Percentiles rank a stretch among this genome's conserved stretches.
phyloP scores from a whole-genome alignment of 2,113 vertebrate species.

The Myotis yumanensis region DNA sequence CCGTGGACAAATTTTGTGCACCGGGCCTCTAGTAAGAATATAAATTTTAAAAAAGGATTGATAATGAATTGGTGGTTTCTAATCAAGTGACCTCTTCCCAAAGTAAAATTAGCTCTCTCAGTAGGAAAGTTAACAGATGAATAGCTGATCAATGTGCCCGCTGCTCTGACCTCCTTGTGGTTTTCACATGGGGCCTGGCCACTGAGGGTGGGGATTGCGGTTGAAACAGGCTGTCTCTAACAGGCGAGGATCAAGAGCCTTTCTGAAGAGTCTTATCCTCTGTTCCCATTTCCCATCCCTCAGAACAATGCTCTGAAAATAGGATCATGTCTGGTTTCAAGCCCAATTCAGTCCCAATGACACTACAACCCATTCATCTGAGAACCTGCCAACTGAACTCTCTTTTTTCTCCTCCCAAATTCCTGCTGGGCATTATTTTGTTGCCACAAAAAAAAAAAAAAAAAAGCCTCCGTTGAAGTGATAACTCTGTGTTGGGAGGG shows the following conservation, averaged over 20 bases:
- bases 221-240: slow-evolving; percentile 54
- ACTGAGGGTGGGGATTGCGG: slow-evolving; percentile 10
- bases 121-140: slow-evolving; percentile 4
- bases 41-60: no score
- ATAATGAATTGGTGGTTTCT: background rate
- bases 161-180: background rate
- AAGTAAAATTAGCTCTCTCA: slow-evolving; percentile 9
- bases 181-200: background rate
- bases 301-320: slow-evolving; percentile 77
- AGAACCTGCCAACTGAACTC: slow-evolving; percentile 75
- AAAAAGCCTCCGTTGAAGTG: slow-evolving; percentile 64
- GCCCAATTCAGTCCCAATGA: slow-evolving; percentile 75
- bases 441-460: slow-evolving; percentile 69
- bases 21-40: no score
- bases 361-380: slow-evolving; percentile 77
- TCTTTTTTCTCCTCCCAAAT: slow-evolving; percentile 77
- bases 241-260: slow-evolving; percentile 58
- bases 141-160: background rate
- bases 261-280: slow-evolving; percentile 72
- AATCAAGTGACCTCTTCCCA: background rate
- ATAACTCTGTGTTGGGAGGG: slow-evolving; percentile 72
- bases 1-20: no score
- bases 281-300: slow-evolving; percentile 76
- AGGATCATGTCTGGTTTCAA: slow-evolving; percentile 77
- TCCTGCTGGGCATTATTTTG: slow-evolving; percentile 76